Conservation (phyloP, 1,140 invertebrate genomes). For the Drosophila nannoptera region DNA sequence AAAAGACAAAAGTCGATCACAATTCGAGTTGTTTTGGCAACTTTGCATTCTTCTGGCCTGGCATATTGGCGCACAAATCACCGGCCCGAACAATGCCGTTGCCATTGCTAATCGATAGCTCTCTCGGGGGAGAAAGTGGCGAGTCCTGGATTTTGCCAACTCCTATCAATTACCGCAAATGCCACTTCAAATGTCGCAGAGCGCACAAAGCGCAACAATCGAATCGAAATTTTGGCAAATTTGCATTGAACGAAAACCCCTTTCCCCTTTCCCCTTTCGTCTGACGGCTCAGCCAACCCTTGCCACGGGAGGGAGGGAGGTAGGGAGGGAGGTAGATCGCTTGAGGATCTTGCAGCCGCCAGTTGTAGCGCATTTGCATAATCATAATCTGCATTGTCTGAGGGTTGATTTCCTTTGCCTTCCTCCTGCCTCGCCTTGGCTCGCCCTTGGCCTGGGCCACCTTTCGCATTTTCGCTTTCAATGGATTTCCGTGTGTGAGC, state of each 20-base stretch:
- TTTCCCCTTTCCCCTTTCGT: no score
- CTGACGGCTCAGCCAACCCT: neutral
- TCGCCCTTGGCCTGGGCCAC: slow-evolving; percentile 5
- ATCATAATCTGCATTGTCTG: slow-evolving; percentile 40
- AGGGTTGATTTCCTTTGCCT: slow-evolving; percentile 39
- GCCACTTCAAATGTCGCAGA: slow-evolving; percentile 46
- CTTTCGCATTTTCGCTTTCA: slow-evolving; percentile 39
- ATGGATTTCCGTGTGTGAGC: slow-evolving; percentile 39
- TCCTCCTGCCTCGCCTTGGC: neutral
- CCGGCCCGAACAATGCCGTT: slow-evolving; percentile 16
- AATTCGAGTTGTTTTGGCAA: slow-evolving; percentile 45
- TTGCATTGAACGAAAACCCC: slow-evolving; percentile 22
- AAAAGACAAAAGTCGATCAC: slow-evolving; percentile 21
- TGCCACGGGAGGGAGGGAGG: neutral
- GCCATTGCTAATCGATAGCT: slow-evolving; percentile 9
- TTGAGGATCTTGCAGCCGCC: slow-evolving; percentile 34
- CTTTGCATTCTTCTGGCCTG: slow-evolving; percentile 34
- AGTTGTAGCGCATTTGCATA: slow-evolving; percentile 33
- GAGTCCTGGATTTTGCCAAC: slow-evolving; percentile 18
- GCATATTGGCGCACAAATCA: slow-evolving; percentile 49
- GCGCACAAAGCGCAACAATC: slow-evolving; percentile 48
- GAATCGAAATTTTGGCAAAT: slow-evolving; percentile 48
- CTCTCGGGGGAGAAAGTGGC: no score
- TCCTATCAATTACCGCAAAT: slow-evolving; percentile 54
- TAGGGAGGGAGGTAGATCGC: neutral